Base-by-base conservation (phyloP, 2,888 invertebrate species). In the Tortricodes alternella region DNA sequence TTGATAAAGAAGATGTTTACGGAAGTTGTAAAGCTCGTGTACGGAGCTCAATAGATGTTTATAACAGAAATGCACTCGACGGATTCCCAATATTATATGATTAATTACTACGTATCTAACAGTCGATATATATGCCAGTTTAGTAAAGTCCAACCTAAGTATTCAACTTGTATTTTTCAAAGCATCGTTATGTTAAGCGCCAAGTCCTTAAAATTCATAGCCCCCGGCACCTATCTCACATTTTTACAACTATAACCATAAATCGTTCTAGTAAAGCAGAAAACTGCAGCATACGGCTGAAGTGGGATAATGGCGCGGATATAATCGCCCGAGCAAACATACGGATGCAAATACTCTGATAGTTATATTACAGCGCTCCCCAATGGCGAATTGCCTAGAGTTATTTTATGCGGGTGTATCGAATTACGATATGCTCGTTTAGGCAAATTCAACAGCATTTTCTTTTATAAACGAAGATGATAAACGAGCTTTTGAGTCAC, bases 261-360 rank as follows among this genome's bases (percentile, higher is more conserved):
- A 56, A 56, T 56, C 18, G 49, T 35, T 34, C 35, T n/a, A 21
- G 37, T 7, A 48, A 34, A 56, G 49, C 56, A 56, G 56, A 56
- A 56, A 56, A 56, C 49, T 50, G 56, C 55, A 49, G 55, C 55
- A 56, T 44, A 50, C 32, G 56, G 49, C 18, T 35, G 11, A 29
- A 49, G 49, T 49, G 43, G 55, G 49, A 56, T 56, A 56, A 56
- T 56, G 56, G 56, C 21, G 37, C n/a, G 50, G 43, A 56, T 50
- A 50, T 56, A 56, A 50, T 56, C 56, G 56, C 43, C 49, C 13
- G 48, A 7, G 34, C 41, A 56, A 37, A 56, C 37, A 37, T 37
- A 56, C 34, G 21, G 46, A n/a, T 46, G 53, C 27, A 48, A 55
- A 56, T 49, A 49, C 2, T 15, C 34, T 39, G 27, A 27, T 55